Base-by-base conservation (phyloP, 2,888 invertebrate genomes). In the Imbricaverruca yamaguchii region DNA sequence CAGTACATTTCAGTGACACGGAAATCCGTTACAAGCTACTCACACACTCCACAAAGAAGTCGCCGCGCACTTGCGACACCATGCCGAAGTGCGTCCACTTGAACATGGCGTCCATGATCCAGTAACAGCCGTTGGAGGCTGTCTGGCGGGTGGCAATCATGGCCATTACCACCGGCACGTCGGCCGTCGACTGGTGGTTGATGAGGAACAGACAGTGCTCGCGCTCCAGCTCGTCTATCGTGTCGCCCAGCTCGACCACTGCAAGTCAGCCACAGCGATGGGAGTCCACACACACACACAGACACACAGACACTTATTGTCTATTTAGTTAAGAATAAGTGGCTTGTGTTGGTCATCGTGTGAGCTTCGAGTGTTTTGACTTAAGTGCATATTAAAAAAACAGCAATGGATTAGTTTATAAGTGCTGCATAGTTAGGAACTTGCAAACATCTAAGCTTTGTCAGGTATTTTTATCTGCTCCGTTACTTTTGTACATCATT, bases 41-140 rank as follows among this genome's bases (percentile, higher is more conserved):
- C 87, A 97, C 97, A 89, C 96, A 95, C 88, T 92, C 91, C 86
- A 98, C 96, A 88, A 97, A 98, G 90, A 97, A 97, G 89, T 98
- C 98, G 86, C 94, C 92, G 87, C 97, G 97, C 83, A 95, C 89
- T 84, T 93, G 90, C 86, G 96, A 96, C 85, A 97, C 94, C 85
- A 95, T 90, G 13, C 97, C 97, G 88, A 98, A 97, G 89, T 97
- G 96, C 81, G 97, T 96, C 88, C 92, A 96, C 87, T 95, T 94
- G 89, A 98, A 98, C 85, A 97, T 90, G 81, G 93, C 90, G 87
- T 97, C 97, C 96, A 97, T 97, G 86, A 98, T 94, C 98, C 98
- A 98, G 93, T 96, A 94, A 82, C 96, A 90, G 89, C 93, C 93
- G 81, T 93, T 92, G 85, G 94, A 89, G 80, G 95, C 91, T 80